phyloP scores from a whole-genome alignment of 2,113 vertebrate genomes.

The Chaetorhynchus papuensis region DNA sequence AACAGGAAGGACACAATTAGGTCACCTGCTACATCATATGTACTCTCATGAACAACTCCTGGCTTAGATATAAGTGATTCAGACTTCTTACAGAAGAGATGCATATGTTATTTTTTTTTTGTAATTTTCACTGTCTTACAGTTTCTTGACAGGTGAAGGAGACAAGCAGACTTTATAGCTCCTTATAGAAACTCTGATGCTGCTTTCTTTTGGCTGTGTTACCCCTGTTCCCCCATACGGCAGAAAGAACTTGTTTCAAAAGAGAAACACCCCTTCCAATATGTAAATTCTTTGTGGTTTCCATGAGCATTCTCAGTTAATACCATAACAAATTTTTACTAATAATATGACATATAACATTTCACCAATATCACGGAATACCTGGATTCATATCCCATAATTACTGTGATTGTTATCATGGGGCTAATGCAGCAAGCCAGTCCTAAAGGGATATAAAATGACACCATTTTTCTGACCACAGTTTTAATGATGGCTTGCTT shows the following conservation, averaged over 20 bases:
- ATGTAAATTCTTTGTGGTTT: neutral
- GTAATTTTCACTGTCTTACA: neutral
- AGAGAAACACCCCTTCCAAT: neutral
- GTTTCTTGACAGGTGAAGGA: neutral
- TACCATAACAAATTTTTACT: neutral
- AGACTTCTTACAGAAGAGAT: constrained; percentile 56
- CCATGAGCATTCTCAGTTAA: neutral
- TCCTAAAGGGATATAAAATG: neutral
- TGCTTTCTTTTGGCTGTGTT: neutral
- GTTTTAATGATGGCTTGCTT: neutral
- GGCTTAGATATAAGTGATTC: constrained; percentile 74
- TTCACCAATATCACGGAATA: neutral
- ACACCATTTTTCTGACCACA: neutral
- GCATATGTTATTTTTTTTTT: constrained; percentile 4
- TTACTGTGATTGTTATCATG: neutral
- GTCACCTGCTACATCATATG: constrained; percentile 34
- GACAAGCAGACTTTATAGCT: neutral
- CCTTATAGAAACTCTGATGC: neutral
- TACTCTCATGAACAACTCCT: constrained; percentile 46
- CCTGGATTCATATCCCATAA: neutral
- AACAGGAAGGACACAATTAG: neutral
- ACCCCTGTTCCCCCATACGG: neutral
- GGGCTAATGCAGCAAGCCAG: neutral
- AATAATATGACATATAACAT: neutral
- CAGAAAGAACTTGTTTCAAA: neutral